A percentile compares a stretch with the other conserved stretches of the same genome.
phyloP scores from a whole-genome alignment of 1,140 invertebrate species.

The Colletes gigas region DNA sequence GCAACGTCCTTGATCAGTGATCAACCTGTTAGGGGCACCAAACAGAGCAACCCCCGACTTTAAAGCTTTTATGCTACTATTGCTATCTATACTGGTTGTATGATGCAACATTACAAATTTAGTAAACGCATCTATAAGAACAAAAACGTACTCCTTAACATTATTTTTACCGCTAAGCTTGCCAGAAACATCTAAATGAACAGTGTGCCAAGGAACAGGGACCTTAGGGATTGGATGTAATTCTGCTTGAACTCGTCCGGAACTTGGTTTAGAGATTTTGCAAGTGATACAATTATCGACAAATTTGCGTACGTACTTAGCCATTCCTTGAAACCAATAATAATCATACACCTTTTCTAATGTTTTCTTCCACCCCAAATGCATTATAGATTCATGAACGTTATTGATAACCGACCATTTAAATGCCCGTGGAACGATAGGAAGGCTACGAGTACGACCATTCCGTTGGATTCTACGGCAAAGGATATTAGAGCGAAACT shows the following conservation, averaged over 20 bases:
- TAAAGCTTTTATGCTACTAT: slow-evolving; percentile 3
- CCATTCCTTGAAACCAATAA: slow-evolving; percentile 67
- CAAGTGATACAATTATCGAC: slow-evolving; percentile 62
- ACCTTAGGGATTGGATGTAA: slow-evolving; percentile 68
- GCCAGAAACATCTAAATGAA: slow-evolving; percentile 64
- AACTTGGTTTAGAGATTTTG: slow-evolving; percentile 52
- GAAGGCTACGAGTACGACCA: slow-evolving; percentile 58
- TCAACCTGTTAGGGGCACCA: slow-evolving; percentile 58
- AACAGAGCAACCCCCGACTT: slow-evolving; percentile 56
- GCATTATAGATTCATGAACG: slow-evolving; percentile 66
- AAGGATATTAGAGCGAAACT: slow-evolving; percentile 53
- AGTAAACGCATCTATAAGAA: slow-evolving; percentile 71
- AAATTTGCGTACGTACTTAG: slow-evolving; percentile 57
- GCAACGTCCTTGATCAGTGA: slow-evolving; percentile 67
- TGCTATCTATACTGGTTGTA: not conserved
- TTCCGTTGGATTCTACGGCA: slow-evolving; percentile 61
- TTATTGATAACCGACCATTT: slow-evolving; percentile 70
- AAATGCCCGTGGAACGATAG: slow-evolving; percentile 66
- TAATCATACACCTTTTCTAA: slow-evolving; percentile 56
- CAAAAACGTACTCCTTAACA: slow-evolving; percentile 62
- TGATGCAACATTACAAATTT: slow-evolving; percentile 2
- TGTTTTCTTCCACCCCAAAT: slow-evolving; percentile 66
- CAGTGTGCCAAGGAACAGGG: slow-evolving; percentile 65
- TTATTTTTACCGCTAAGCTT: slow-evolving; percentile 52
- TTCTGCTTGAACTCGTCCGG: slow-evolving; percentile 55